A percentile compares a stretch with the other conserved stretches of the same genome.
Conservation (phyloP, 2,113 vertebrate species). For the Speoplatyrhinus poulsoni region DNA sequence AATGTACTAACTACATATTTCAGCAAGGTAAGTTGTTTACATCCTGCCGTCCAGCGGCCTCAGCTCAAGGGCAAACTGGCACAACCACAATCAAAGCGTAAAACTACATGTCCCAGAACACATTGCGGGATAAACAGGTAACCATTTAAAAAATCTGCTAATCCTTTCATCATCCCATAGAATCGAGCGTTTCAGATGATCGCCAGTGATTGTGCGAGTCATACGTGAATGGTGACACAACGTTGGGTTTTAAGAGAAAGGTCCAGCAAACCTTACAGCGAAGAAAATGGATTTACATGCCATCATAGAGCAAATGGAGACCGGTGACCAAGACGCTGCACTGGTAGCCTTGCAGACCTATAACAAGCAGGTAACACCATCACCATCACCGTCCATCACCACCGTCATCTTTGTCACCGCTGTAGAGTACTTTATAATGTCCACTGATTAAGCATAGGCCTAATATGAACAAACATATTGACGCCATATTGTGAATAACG, state of each 20-base stretch:
- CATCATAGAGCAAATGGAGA: conserved; percentile 82
- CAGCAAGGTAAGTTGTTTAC: too few relatives aligned
- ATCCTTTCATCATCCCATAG: conserved; percentile 55
- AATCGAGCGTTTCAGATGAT: conserved; percentile 35
- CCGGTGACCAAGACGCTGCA: conserved; percentile 78
- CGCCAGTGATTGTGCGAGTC: conserved; percentile 36
- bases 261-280: conserved; percentile 20
- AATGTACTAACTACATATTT: too few relatives aligned
- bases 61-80: too few relatives aligned
- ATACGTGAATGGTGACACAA: conserved; percentile 27
- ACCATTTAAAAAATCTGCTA: conserved; percentile 36
- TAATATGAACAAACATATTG: too few relatives aligned
- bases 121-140: neutral
- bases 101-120: conserved; percentile 49
- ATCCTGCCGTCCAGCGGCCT: too few relatives aligned
- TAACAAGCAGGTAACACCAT: conserved; percentile 76
- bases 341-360: conserved; percentile 80
- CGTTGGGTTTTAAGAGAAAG: conserved; percentile 5
- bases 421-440: too few relatives aligned
- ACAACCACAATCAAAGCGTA: neutral
- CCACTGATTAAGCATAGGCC: too few relatives aligned
- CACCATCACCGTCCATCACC: too few relatives aligned
- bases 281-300: conserved; percentile 81
- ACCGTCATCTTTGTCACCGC: too few relatives aligned
- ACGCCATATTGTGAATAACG: too few relatives aligned